Evolutionary conservation across 2,888 invertebrate genomes (phyloP).

Genomic region (Papilio elwesi): DNA sequence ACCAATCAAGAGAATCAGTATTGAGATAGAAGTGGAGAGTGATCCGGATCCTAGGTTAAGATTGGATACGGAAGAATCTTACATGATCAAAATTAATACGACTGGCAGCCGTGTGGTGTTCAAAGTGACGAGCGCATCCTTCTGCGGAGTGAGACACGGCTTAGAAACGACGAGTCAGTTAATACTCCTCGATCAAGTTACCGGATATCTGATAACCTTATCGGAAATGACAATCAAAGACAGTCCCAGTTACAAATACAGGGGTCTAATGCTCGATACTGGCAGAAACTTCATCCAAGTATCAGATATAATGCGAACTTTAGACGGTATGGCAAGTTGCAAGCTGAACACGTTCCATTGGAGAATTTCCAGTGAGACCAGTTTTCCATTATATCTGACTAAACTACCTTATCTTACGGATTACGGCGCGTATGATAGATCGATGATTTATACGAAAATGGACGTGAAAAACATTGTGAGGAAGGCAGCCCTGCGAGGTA

Average conservation of each 20-base stretch:
- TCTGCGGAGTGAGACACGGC: constrained; percentile 90
- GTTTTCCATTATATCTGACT: constrained; percentile 92
- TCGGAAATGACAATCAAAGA: constrained; percentile 87
- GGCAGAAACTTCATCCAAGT: constrained; percentile 93
- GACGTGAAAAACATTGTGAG: constrained; percentile 88
- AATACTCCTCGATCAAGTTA: constrained; percentile 88
- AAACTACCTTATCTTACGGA: constrained; percentile 88
- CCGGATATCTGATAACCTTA: constrained; percentile 85
- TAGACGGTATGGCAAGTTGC: constrained; percentile 93
- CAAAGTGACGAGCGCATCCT: constrained; percentile 81
- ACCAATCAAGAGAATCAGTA: constrained; percentile 61
- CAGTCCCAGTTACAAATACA: constrained; percentile 89
- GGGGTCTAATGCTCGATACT: constrained; percentile 95
- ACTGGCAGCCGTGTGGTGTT: constrained; percentile 74
- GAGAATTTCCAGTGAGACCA: constrained; percentile 94
- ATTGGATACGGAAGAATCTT: constrained; percentile 88
- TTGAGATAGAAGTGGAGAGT: constrained; percentile 80
- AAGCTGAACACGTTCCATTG: constrained; percentile 97
- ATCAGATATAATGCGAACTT: constrained; percentile 86
- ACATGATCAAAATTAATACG: constrained; percentile 84
- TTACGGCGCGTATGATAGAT: constrained; percentile 92
- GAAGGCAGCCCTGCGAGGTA: constrained; percentile 90
- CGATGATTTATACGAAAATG: constrained; percentile 87
- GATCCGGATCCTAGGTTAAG: constrained; percentile 83
- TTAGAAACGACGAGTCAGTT: constrained; percentile 90